These are phyloP conservation scores for Rapana venosa DNA, from an alignment of 2,888 invertebrate genomes.

Conservation along the genomic window DNA sequence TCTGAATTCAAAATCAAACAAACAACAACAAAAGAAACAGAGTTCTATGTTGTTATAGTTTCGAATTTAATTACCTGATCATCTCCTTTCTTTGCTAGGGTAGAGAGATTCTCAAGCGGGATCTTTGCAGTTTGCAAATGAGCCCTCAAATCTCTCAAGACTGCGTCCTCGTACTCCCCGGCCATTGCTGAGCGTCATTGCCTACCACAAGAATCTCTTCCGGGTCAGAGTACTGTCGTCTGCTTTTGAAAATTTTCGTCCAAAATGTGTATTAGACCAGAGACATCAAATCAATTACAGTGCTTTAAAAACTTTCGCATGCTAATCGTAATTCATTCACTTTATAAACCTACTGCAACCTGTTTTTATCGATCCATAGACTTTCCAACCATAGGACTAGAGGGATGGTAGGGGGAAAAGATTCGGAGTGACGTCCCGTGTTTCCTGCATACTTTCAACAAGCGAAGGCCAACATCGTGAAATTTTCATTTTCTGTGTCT, in stretches of 20 bases:
- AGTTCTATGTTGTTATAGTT: background rate
- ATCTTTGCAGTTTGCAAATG: conserved; percentile 64
- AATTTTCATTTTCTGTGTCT: background rate
- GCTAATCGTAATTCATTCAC: background rate
- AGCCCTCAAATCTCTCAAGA: conserved; percentile 68
- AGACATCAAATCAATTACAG: too few relatives aligned
- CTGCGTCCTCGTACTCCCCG: conserved; percentile 47
- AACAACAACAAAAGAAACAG: background rate
- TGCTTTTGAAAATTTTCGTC: background rate
- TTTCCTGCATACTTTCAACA: conserved; percentile 15
- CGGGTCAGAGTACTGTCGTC: conserved; percentile 33
- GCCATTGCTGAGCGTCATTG: conserved; percentile 44
- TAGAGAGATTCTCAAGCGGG: conserved; percentile 64
- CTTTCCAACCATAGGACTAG: too few relatives aligned
- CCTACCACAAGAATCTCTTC: conserved; percentile 25
- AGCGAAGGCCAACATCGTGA: background rate
- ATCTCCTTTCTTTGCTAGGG: conserved; percentile 69
- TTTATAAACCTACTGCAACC: background rate
- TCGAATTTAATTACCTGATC: conserved; percentile 59
- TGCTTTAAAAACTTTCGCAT: too few relatives aligned
- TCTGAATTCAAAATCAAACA: background rate
- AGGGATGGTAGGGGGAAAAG: background rate
- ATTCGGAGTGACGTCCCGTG: background rate
- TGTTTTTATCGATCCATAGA: background rate
- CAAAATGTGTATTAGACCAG: too few relatives aligned